Base-by-base conservation (phyloP, 2,888 invertebrate genomes). In the Timandra comae region DNA sequence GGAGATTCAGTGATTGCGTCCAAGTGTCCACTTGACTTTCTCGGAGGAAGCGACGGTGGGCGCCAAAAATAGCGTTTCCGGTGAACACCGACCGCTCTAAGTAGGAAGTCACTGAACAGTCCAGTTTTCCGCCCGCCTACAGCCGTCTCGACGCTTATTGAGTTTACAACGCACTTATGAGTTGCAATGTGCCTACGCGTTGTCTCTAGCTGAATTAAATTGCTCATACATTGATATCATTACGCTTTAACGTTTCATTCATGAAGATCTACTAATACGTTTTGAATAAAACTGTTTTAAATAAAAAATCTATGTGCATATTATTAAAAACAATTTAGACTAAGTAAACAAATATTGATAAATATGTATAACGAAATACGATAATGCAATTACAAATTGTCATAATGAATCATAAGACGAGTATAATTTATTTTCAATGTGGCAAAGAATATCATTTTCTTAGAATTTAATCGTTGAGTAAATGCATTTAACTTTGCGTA, bases 21-120 rank as follows among this genome's bases (percentile, higher is more conserved):
- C 53, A 63, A 64, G 63, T 63, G 64, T 49, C 48, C 48, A 46
- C 35, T 45, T 45, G 66, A 78, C 84, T 84, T 85, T 85, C 78
- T 78, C 76, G 46, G 63, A 79, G 81, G 84, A 85, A 82, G 71
- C 75, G 61, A 42, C 75, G 63, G 77, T 75, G 79, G 76, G 78
- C 80, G 77, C 85, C 84, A 76, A 82, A 85, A 85, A 85, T 84
- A 85, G 85, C 71, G 70, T 74, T 79, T 85, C 85, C 85, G 84
- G 54, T 66, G 65, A 70, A 66, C 63, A 62, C 54, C 56, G 62
- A 62, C 63, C 67, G 56, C 69, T 72, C 69, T 84, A 85, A 84
- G 84, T 81, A 84, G 84, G 84, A 85, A 84, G 81, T 75, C 71
- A 64, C 73, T 72, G 63, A 63, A 54, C 70, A 61, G 68, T 66